Conservation (phyloP, 2,113 vertebrate genomes). For the Lamprologus callipterus region DNA sequence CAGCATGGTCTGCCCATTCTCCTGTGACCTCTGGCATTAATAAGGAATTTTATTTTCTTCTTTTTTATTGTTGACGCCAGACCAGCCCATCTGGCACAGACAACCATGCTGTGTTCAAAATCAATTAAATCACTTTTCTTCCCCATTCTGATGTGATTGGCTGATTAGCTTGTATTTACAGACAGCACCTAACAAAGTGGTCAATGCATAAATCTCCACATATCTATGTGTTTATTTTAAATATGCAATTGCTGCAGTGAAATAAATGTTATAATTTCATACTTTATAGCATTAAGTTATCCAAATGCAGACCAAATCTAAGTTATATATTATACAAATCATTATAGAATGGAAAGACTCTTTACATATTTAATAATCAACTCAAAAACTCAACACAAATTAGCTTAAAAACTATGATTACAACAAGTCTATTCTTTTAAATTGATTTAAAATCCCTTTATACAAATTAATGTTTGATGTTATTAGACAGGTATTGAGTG, state of each 20-base stretch:
- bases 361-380: neutral
- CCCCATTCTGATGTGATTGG: neutral
- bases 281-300: neutral
- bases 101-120: neutral
- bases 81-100: neutral
- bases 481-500: neutral
- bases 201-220: neutral
- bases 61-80: neutral
- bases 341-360: neutral
- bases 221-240: neutral
- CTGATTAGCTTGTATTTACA: neutral
- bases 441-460: neutral
- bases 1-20: neutral
- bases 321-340: neutral
- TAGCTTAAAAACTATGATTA: neutral
- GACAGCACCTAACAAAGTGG: neutral
- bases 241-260: neutral
- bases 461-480: rapidly evolving
- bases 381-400: neutral
- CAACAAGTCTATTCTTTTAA: neutral
- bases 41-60: neutral
- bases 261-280: neutral
- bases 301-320: neutral
- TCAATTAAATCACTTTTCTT: neutral
- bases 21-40: neutral